Evolutionary conservation across 2,113 vertebrate genomes (phyloP).

Genomic region (Caretta caretta): DNA sequence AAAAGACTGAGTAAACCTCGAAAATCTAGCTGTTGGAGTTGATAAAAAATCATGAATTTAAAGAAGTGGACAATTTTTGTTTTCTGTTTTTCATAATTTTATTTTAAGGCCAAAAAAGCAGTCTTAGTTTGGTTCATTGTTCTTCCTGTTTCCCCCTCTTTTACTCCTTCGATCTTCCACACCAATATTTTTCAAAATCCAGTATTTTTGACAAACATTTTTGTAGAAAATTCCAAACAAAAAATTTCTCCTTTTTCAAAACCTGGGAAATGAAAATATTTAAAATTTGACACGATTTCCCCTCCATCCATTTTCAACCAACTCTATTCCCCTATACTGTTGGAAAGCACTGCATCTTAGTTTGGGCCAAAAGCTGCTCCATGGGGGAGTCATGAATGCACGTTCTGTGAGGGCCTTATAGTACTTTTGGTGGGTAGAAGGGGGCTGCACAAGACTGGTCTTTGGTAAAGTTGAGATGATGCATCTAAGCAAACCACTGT

Average conservation of each 20-base stretch:
- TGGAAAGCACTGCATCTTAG: not conserved
- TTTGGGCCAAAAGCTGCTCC: no score
- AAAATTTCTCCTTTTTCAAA: not conserved
- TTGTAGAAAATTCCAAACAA: not conserved
- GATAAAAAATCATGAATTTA: not conserved
- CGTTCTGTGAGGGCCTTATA: no score
- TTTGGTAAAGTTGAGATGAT: constrained; percentile 1
- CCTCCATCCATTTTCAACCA: not conserved
- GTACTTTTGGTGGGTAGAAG: not conserved
- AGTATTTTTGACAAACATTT: not conserved
- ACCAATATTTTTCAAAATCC: not conserved
- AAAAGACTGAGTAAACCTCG: not conserved
- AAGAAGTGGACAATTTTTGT: not conserved
- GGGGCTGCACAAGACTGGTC: not conserved
- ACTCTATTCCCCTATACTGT: not conserved
- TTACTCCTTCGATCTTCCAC: not conserved
- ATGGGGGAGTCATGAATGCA: no score
- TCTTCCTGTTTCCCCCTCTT: not conserved
- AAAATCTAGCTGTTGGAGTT: not conserved
- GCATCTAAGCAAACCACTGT: not conserved
- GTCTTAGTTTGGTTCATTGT: not conserved
- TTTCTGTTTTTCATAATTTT: no score
- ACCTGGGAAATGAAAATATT: not conserved
- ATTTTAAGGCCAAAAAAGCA: no score
- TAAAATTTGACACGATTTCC: not conserved